phyloP scores from a whole-genome alignment of 2,113 vertebrate species.

The Eurypyga helias region DNA sequence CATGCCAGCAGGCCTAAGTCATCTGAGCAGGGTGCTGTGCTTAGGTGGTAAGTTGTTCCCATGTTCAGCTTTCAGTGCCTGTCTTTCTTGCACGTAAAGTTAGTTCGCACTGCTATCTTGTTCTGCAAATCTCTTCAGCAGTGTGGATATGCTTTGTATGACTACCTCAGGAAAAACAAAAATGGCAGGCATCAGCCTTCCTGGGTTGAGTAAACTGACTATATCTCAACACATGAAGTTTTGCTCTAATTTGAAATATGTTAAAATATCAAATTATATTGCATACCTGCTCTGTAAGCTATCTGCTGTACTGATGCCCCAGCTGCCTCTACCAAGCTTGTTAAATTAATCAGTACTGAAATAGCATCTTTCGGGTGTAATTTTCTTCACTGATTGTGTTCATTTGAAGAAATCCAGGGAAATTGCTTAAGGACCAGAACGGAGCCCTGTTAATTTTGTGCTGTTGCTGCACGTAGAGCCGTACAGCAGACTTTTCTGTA shows the following conservation, averaged over 20 bases:
- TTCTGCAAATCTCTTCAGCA: neutral
- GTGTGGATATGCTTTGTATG: neutral
- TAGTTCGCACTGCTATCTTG: neutral
- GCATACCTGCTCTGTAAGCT: neutral
- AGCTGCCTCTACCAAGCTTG: neutral
- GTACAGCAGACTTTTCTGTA: neutral
- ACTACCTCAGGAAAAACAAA: neutral
- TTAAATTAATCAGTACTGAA: neutral
- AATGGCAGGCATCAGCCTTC: neutral
- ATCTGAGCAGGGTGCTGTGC: neutral
- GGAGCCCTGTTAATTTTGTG: neutral
- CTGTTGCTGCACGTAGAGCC: neutral
- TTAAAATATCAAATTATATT: neutral
- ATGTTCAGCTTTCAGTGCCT: accelerated
- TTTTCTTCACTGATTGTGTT: neutral
- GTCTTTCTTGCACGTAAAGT: neutral
- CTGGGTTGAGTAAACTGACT: neutral
- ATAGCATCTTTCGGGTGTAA: neutral
- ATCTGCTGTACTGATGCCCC: neutral
- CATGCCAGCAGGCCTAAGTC: neutral
- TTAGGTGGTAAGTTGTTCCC: neutral
- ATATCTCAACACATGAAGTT: neutral
- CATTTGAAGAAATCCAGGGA: neutral
- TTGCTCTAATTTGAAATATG: neutral
- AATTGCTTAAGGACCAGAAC: neutral